Evolutionary conservation across 2,797 vertebrate genomes (phyloP), one percentile per base, ranked within the genome.

Genomic region (Pseudochromis fuscus): DNA sequence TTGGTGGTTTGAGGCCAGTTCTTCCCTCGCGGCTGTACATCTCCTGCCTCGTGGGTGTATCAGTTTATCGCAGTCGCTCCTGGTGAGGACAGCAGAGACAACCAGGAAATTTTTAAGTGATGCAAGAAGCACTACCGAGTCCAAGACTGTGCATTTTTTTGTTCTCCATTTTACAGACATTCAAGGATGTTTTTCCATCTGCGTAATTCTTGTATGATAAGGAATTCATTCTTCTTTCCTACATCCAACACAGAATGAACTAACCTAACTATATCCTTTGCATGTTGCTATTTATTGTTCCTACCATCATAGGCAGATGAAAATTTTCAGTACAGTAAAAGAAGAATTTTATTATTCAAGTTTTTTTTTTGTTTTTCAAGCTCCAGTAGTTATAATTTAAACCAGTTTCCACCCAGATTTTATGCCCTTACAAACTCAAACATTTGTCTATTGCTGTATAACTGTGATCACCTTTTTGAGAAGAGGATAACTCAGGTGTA

Each of bases 1-100:
- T 76, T 63, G 67, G 77, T 77, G 85, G 80, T 88, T 81, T 75
- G 85, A 85, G 77, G 70, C 63, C 37, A 28, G 62, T 65, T 63
- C 60, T 60, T 75, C 58, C 70, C 46, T 44, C 28, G 59, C 6
- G 42, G 50, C 65, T n/a, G 2, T 56, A 42, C 30, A 12, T 53
- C 53, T 76, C 52, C 55, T 30, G 73, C 60, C 58, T 60, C 15
- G 65, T 64, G 67, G 27, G 72, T 75, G 37, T 51, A 74, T 63
- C 48, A 44, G 35, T 60, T 55, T 35, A 38, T 73, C 53, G 42
- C 48, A 21, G 37, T 42, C 40, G 18, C 40, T 9, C 4, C 72
- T 51, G 51, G 48, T 59, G 61, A 75, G 42, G 73, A 72, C 58
- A 58, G 67, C 31, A n/a, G 35, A 46, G 60, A 38, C 37, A 67